Base-by-base conservation (phyloP, 2,888 invertebrate species). In the Zootermopsis nevadensis region DNA sequence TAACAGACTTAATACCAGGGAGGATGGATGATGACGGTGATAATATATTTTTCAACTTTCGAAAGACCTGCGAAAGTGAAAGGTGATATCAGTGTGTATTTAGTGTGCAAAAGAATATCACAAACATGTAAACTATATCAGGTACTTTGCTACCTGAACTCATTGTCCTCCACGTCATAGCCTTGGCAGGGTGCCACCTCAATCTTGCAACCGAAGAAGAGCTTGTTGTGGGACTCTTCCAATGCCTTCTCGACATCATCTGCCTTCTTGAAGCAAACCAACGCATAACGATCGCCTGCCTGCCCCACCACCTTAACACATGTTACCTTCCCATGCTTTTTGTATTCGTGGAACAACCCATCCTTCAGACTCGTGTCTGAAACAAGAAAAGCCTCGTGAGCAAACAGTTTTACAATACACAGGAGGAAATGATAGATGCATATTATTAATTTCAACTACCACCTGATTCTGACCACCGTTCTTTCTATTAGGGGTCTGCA, bases 291-390 rank as follows among this genome's bases (percentile, higher is more conserved):
- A 88, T 97, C 97, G 81, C 95, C 94, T 86, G 95, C 97, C 88
- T 96, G 95, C 35, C 98, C 98, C 85, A 97, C 96, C 85, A 99
- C 96, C 89, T 96, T 96, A 84, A 98, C 98, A 93, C 97, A 97
- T 87, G 97, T 96, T 87, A 98, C 98, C 91, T 98, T 98, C 86
- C 98, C 99, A 91, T 98, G 97, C 89, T 98, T 99, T 92, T 99
- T 99, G 93, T 98, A 99, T 91, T 98, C 98, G 91, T 99, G 98
- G 91, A 97, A 99, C 87, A 99, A 94, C 86, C 98, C 99, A 91
- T 99, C 99, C 91, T 98, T 97, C 87, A 99, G 92, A 88, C 98
- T 98, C 87, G 97, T 97, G 90, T 98, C 98, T 89, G 95, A 94
- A 85, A 81, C 27, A 24, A n/a, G 6, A 60, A 60, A 3, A 8